Evolutionary conservation across 2,888 invertebrate genomes (phyloP).

Genomic region (Lycophotia porphyrea): DNA sequence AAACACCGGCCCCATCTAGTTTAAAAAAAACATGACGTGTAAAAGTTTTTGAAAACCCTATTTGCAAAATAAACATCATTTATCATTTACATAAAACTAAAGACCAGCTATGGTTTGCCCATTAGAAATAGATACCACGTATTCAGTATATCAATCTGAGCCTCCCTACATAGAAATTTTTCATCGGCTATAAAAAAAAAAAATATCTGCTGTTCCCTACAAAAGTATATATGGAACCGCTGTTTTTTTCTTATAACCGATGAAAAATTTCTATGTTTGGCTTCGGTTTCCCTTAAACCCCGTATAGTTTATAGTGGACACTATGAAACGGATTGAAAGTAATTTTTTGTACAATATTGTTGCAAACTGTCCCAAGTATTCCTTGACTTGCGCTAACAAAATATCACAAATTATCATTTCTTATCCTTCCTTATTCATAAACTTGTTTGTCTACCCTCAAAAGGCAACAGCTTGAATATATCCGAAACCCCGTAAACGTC

Average conservation of each 20-base stretch:
- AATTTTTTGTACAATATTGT: neutral
- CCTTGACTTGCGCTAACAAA: constrained; percentile 2
- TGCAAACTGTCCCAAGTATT: neutral
- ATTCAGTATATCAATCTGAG: too few species aligned
- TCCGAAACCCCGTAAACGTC: constrained; percentile 57
- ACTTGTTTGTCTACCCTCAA: constrained; percentile 51
- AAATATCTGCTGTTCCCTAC: too few species aligned
- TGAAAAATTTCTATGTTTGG: too few species aligned
- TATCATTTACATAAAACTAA: constrained; percentile 35
- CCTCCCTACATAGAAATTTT: too few species aligned
- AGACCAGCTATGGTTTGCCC: constrained; percentile 1
- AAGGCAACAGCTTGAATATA: constrained; percentile 59
- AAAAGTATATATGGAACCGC: too few species aligned
- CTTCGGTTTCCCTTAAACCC: too few species aligned
- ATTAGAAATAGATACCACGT: constrained; percentile 13
- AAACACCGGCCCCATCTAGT: too few species aligned
- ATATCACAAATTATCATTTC: constrained; percentile 26
- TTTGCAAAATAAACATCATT: too few species aligned
- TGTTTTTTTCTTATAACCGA: too few species aligned
- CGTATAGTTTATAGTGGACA: neutral
- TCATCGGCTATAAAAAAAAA: too few species aligned
- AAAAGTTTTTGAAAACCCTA: too few species aligned
- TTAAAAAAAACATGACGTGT: too few species aligned
- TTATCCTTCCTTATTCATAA: constrained; percentile 28
- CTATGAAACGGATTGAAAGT: neutral